Percentiles rank a stretch among this genome's conserved stretches.
phyloP scores from a whole-genome alignment of 2,113 vertebrate genomes.

The Chionomys nivalis region DNA sequence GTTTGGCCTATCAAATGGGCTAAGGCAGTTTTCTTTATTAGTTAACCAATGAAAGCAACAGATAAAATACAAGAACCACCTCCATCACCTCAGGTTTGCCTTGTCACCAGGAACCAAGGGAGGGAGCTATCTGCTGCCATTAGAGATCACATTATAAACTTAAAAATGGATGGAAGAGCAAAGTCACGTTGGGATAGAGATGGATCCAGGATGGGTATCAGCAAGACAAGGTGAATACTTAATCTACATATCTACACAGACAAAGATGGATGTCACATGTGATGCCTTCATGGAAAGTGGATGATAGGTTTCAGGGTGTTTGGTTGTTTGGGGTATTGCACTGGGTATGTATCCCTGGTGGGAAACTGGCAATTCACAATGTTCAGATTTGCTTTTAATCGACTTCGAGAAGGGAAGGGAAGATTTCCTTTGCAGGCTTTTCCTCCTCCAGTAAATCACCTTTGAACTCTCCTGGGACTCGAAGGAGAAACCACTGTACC shows the following conservation, averaged over 20 bases:
- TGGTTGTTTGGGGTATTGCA: neutral
- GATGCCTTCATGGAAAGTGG: neutral
- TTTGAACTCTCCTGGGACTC: neutral
- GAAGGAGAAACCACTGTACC: neutral
- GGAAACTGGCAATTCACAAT: neutral
- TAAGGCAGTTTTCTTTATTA: no score
- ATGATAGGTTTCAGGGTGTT: neutral
- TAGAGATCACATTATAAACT: neutral
- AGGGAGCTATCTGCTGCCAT: neutral
- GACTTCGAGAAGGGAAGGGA: neutral
- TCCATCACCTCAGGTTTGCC: neutral
- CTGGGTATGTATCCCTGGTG: neutral
- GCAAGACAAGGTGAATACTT: neutral
- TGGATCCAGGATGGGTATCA: neutral
- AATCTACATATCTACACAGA: neutral
- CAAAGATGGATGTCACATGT: no score
- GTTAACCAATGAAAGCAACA: no score
- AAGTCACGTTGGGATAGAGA: neutral
- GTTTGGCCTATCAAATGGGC: no score
- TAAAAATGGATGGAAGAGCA: neutral
- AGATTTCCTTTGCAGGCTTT: neutral
- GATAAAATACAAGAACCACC: no score
- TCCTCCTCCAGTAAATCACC: neutral
- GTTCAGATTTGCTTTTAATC: conserved; percentile 30
- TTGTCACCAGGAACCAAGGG: conserved; percentile 10